Evolutionary conservation across 2,113 vertebrate species (phyloP).

Genomic region (Chionodraco myersi): DNA sequence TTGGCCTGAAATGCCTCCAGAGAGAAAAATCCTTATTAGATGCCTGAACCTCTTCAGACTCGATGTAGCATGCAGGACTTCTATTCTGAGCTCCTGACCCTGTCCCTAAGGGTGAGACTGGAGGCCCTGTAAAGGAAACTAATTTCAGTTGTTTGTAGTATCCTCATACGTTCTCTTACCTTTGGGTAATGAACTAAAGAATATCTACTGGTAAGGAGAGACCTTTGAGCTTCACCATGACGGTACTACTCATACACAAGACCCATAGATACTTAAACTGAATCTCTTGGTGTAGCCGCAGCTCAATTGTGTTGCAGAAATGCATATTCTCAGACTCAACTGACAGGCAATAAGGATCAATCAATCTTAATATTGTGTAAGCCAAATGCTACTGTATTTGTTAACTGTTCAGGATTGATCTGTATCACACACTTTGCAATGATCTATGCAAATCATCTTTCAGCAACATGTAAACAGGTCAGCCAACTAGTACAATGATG

Average conservation of each 20-base stretch:
- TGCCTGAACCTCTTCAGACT: background rate
- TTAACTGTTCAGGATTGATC: background rate
- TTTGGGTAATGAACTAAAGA: background rate
- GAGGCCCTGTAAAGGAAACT: conserved; percentile 5
- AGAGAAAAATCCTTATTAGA: conserved; percentile 8
- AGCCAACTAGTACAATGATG: background rate
- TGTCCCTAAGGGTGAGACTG: conserved; percentile 12
- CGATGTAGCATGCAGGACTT: background rate
- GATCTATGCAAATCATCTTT: background rate
- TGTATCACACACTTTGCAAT: background rate
- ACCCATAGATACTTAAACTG: background rate
- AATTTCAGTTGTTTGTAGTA: background rate
- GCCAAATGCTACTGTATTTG: background rate
- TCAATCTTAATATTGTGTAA: background rate
- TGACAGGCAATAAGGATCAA: background rate
- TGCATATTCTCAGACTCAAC: background rate
- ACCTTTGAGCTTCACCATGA: background rate
- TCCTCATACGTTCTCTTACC: background rate
- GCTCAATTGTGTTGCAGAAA: background rate
- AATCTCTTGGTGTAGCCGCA: background rate
- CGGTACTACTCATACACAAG: background rate
- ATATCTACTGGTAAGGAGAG: background rate
- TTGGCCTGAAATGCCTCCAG: background rate
- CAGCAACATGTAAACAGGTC: background rate
- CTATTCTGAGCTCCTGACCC: background rate